These are phyloP conservation scores for Erebia ligea DNA, from an alignment of 2,888 invertebrate species.

Conservation along the genomic window DNA sequence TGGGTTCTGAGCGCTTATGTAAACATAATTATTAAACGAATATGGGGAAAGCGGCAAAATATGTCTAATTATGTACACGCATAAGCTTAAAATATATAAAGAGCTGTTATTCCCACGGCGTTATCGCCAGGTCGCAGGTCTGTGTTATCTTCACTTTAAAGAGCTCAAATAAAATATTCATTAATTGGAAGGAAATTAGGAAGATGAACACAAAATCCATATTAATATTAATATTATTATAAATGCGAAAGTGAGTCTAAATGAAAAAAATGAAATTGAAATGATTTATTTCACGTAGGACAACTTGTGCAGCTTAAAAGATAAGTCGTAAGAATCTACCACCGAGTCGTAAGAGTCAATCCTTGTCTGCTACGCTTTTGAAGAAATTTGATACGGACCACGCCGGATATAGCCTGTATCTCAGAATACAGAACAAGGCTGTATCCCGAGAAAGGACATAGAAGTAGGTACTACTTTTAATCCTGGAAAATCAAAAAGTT, in stretches of 20 bases:
- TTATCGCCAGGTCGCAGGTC: conserved; percentile 35
- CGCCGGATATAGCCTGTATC: no score
- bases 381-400: no score
- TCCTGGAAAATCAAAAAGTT: no score
- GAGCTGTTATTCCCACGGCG: conserved; percentile 36
- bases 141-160: background rate
- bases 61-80: conserved; percentile 17
- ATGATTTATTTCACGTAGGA: no score
- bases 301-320: no score
- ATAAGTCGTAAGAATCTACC: no score
- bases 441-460: no score
- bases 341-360: no score
- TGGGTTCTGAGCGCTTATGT: background rate
- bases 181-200: background rate
- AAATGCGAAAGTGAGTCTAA: background rate
- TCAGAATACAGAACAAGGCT: no score
- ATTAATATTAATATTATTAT: background rate
- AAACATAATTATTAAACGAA: conserved; percentile 10
- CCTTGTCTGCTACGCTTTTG: no score
- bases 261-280: no score
- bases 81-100: conserved; percentile 21
- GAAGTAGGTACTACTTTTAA: no score
- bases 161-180: background rate
- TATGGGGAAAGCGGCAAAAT: conserved; percentile 9
- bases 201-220: background rate